Percentiles rank a stretch among this genome's conserved stretches.
phyloP scores from a whole-genome alignment of 1,140 invertebrate genomes.

The Tenebrio molitor region DNA sequence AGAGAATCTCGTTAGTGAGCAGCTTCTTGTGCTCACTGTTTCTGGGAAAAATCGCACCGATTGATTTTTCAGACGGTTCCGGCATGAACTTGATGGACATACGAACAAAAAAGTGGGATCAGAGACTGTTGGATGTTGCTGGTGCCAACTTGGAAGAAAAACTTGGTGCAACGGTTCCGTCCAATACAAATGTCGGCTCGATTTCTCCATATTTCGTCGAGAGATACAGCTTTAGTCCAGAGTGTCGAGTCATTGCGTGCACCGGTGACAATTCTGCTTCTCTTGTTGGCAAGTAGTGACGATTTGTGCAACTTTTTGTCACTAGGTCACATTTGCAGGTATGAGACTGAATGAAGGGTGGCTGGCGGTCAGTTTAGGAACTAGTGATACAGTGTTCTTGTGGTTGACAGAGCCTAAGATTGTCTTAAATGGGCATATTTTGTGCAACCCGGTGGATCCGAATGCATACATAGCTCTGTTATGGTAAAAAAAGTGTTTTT shows the following conservation, averaged over 20 bases:
- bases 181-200: constrained; percentile 77
- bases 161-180: constrained; percentile 81
- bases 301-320: neutral
- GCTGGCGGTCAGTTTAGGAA: constrained; percentile 91
- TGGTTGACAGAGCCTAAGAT: constrained; percentile 79
- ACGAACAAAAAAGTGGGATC: constrained; percentile 82
- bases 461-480: constrained; percentile 89
- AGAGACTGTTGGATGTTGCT: constrained; percentile 80
- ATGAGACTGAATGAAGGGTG: constrained; percentile 86
- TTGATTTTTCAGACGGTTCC: constrained; percentile 93
- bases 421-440: constrained; percentile 84
- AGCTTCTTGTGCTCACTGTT: constrained; percentile 93
- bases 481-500: no score
- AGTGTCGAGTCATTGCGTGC: constrained; percentile 88
- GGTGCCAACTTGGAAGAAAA: constrained; percentile 78
- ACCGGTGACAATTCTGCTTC: constrained; percentile 96
- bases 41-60: constrained; percentile 89
- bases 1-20: constrained; percentile 93
- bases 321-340: constrained; percentile 69
- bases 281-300: constrained; percentile 74
- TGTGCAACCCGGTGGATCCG: constrained; percentile 86
- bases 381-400: constrained; percentile 92
- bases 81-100: constrained; percentile 98
- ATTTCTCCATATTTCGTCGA: constrained; percentile 86
- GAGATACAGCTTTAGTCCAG: constrained; percentile 84